These are phyloP conservation scores for Pygoscelis adeliae DNA, from an alignment of 2,113 vertebrate genomes.

Conservation along the genomic window DNA sequence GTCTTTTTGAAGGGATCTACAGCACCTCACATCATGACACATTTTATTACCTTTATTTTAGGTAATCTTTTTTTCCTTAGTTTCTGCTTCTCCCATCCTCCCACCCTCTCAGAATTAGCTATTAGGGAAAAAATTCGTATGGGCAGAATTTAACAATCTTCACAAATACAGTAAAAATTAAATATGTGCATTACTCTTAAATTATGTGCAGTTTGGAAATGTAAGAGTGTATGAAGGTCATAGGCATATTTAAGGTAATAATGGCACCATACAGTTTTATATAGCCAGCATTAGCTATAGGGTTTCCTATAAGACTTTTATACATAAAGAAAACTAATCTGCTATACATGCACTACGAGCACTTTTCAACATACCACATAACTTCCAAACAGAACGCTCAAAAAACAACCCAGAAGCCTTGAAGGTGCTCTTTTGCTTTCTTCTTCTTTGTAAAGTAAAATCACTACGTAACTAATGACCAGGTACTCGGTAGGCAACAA, in stretches of 20 bases:
- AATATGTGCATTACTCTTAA: neutral
- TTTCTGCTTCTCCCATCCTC: neutral
- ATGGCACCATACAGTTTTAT: neutral
- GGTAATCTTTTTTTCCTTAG: neutral
- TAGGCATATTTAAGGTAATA: neutral
- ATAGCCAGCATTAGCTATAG: neutral
- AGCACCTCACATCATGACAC: neutral
- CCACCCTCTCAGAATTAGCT: neutral
- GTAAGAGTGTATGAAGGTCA: neutral
- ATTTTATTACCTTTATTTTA: neutral
- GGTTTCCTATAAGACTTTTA: neutral
- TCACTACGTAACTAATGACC: neutral
- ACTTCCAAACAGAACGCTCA: neutral
- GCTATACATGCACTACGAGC: neutral
- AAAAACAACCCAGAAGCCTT: neutral
- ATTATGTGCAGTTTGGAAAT: neutral
- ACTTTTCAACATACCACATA: neutral
- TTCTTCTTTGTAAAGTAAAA: neutral
- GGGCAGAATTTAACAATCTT: neutral
- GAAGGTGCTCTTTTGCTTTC: neutral
- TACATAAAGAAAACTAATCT: neutral
- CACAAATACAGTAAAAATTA: constrained; percentile 11
- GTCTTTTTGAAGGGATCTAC: neutral
- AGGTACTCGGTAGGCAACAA: neutral
- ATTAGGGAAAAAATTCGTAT: neutral